A percentile compares a stretch with the other conserved stretches of the same genome.
Conservation (phyloP, 2,797 vertebrate species). For the Sebastes alutus region DNA sequence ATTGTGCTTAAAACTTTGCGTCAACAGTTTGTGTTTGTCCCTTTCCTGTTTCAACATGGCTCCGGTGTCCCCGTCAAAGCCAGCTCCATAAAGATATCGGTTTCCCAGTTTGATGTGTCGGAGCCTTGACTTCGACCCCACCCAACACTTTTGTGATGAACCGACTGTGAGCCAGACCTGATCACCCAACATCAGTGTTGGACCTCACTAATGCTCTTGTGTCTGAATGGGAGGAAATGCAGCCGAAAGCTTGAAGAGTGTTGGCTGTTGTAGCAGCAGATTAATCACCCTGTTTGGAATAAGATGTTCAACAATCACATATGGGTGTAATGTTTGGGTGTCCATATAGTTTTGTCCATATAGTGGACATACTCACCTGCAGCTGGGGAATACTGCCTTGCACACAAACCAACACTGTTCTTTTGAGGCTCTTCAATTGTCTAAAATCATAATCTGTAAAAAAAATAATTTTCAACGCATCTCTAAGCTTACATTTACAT, state of each 20-base stretch:
- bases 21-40: not conserved
- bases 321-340: too few species aligned
- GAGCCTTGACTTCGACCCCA: not conserved
- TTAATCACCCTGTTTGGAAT: too few species aligned
- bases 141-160: not conserved
- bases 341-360: too few species aligned
- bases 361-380: not conserved
- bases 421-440: not conserved
- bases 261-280: too few species aligned
- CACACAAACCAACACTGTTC: not conserved
- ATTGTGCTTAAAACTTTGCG: not conserved
- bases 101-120: not conserved
- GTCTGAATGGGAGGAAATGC: not conserved
- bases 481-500: not conserved
- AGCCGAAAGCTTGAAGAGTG: not conserved
- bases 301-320: too few species aligned
- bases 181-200: not conserved
- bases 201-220: not conserved
- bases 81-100: not conserved
- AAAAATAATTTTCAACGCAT: not conserved
- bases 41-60: not conserved
- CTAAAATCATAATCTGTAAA: not conserved
- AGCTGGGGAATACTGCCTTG: not conserved
- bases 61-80: not conserved
- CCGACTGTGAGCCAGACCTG: not conserved